Percentiles rank a stretch among this genome's conserved stretches.
Evolutionary conservation across 2,113 vertebrate species (phyloP).

Genomic region (Oceanodroma tethys): DNA sequence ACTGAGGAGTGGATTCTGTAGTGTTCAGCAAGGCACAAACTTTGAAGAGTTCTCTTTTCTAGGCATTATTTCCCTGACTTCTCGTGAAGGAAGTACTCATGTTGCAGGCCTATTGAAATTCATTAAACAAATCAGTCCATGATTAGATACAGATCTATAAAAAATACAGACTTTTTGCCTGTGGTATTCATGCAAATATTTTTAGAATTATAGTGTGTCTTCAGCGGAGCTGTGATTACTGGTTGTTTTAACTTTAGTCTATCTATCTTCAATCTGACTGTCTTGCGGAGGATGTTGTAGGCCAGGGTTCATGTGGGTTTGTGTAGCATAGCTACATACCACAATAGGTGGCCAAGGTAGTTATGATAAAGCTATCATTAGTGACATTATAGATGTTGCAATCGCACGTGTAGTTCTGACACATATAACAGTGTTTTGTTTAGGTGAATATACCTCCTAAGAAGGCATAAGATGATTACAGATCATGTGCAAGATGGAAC

Average conservation of each 20-base stretch:
- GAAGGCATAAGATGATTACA: neutral
- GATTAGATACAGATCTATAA: neutral
- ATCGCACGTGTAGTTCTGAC: neutral
- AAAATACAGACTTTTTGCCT: neutral
- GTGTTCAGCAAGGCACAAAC: too few relatives aligned
- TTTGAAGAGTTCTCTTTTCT: neutral
- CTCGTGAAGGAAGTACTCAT: neutral
- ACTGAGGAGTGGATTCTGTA: accelerated
- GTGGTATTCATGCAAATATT: neutral
- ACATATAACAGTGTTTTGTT: neutral
- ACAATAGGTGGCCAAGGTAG: neutral
- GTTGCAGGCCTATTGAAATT: neutral
- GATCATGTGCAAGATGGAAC: too few relatives aligned
- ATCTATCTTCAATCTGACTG: neutral
- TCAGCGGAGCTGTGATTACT: neutral
- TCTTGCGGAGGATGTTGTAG: neutral
- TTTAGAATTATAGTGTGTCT: neutral
- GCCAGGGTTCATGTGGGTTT: neutral
- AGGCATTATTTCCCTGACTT: neutral
- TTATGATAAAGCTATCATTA: neutral
- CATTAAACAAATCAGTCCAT: neutral
- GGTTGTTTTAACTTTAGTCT: neutral
- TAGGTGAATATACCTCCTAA: neutral
- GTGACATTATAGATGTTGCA: neutral
- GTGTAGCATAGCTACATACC: neutral